A percentile compares a stretch with the other conserved stretches of the same genome.
These are phyloP conservation scores for Trilocha varians DNA, from an alignment of 2,888 invertebrate genomes.

Conservation along the genomic window DNA sequence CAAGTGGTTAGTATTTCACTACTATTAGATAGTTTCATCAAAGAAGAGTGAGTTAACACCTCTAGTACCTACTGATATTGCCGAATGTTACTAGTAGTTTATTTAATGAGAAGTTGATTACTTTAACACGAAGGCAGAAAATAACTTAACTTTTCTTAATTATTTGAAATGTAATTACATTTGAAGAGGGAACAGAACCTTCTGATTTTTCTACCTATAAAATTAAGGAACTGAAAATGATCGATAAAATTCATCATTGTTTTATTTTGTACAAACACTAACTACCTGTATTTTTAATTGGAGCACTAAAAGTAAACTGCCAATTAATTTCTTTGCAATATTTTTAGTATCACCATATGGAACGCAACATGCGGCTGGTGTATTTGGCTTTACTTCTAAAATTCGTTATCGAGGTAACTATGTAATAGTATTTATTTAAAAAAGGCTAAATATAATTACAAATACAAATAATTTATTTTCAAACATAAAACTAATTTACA, in stretches of 20 bases:
- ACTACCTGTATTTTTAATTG: neutral
- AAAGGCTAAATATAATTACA: no score
- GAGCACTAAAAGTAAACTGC: neutral
- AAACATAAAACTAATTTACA: no score
- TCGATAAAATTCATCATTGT: no score
- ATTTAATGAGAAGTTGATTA: neutral
- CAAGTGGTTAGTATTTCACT: neutral
- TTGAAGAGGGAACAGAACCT: no score
- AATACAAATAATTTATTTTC: no score
- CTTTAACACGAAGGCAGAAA: neutral
- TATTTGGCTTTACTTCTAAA: neutral
- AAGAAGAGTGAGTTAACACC: neutral
- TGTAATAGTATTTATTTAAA: neutral
- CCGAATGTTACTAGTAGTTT: conserved; percentile 1
- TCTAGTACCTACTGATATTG: neutral
- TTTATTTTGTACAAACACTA: neutral
- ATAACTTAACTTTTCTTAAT: neutral
- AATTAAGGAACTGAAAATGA: no score
- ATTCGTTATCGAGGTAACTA: neutral
- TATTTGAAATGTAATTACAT: no score
- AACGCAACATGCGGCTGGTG: neutral
- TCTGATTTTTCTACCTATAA: no score
- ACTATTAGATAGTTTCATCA: neutral
- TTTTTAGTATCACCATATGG: neutral
- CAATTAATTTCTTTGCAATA: neutral